Base-by-base conservation (phyloP, 2,113 vertebrate species). In the Cavia aperea region DNA sequence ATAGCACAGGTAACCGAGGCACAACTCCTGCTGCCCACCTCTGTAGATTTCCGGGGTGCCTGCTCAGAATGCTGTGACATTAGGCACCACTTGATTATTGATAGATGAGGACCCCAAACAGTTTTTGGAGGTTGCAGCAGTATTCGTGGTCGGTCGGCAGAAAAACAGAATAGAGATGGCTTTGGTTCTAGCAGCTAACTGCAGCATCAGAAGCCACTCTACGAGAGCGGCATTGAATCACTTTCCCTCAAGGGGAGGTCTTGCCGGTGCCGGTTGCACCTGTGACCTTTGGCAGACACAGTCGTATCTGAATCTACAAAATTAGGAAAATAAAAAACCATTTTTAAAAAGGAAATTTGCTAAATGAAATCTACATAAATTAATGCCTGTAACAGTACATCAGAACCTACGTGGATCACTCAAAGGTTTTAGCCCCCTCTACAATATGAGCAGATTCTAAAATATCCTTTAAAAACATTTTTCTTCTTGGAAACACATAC, bases 241-340 rank as follows among this genome's bases (percentile, higher is more conserved):
- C 1, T 0, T 36, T 84, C 92, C 87, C 93, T 96, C 81, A 63
- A 85, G 85, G 87, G 89, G 33, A 93, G 66, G 65, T 51, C 81
- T 78, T 43, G 39, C 75, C 60, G 86, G 66, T 51, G 54, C 89
- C 58, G 46, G 56, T 9, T 90, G 43, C 24, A 79, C 84, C 83
- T 26, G 15, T 90, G 95, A 91, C 86, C 96, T 95, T 92, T 81
- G 65, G 81, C 92, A 96, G 93, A 96, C 85, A 84, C 81, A 63
- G 62, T 51, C 46, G 77, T 73, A 75, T 93, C 43, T 84, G 88
- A 91, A 66, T 65, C 92, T 49, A 68, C 31, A 90, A 85, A 81
- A 85, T 81, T 72, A 75, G 33, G 77, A 85, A 93, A 94, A 93
- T 39, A 39, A 87, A 96, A 54, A 87, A 91, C 33, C 49, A 70